These are phyloP conservation scores for Triplophysa siluroides DNA, from an alignment of 2,113 vertebrate genomes.

Conservation along the genomic window DNA sequence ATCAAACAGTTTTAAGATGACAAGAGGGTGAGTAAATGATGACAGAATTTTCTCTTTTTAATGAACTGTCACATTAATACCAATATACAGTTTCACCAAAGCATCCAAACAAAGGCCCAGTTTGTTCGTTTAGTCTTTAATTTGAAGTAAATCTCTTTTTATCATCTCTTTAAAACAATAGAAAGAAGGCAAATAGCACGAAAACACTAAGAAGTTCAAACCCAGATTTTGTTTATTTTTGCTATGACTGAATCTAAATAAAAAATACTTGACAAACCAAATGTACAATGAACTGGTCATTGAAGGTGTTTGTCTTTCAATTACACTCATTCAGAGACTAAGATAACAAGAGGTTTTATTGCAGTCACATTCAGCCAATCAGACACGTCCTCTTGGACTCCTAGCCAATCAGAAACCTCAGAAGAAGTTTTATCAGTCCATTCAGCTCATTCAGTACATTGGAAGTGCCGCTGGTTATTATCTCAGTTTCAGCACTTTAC, in stretches of 20 bases:
- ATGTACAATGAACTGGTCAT: not conserved
- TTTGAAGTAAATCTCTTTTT: too few relatives aligned
- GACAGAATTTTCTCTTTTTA: too few relatives aligned
- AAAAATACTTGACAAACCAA: not conserved
- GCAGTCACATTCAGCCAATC: not conserved
- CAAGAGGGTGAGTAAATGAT: too few relatives aligned
- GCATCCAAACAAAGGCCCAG: too few relatives aligned
- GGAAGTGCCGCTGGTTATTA: conserved; percentile 23
- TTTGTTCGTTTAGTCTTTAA: too few relatives aligned
- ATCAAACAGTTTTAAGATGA: too few relatives aligned
- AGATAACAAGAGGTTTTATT: not conserved
- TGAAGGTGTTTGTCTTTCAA: conserved; percentile 7
- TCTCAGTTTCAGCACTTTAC: conserved; percentile 46
- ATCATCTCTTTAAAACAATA: not conserved
- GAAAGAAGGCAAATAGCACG: not conserved
- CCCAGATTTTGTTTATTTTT: not conserved
- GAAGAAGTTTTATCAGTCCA: not conserved
- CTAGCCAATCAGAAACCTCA: conserved; percentile 2
- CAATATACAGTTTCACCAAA: too few relatives aligned
- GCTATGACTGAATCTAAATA: not conserved
- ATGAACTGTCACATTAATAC: too few relatives aligned
- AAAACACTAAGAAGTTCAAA: not conserved
- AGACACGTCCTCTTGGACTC: not conserved
- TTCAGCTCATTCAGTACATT: not conserved
- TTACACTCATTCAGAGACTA: conserved; percentile 5